phyloP scores from a whole-genome alignment of 2,797 vertebrate species.

The Perodicticus potto region DNA sequence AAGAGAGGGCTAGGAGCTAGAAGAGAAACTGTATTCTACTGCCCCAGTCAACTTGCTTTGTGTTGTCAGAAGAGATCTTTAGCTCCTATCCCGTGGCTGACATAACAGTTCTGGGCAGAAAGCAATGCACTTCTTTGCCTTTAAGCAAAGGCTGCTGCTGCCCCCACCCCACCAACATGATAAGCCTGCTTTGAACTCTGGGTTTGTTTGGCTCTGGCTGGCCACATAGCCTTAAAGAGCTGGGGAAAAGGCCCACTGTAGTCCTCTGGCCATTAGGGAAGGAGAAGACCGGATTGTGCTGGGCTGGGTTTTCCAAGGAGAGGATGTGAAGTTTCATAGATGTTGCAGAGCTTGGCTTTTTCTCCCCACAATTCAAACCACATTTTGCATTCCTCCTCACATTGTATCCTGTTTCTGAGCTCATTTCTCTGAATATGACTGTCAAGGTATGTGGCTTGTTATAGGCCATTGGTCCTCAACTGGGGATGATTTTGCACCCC shows the following conservation, averaged over 20 bases:
- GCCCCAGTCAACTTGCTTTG: neutral
- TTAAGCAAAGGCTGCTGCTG: neutral
- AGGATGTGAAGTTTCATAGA: neutral
- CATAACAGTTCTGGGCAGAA: neutral
- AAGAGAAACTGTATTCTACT: constrained; percentile 17
- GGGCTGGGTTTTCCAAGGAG: neutral
- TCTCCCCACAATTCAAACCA: neutral
- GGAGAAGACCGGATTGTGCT: neutral
- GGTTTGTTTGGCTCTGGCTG: neutral
- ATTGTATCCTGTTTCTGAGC: neutral
- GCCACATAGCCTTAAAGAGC: neutral
- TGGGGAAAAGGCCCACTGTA: neutral
- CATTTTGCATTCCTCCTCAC: neutral
- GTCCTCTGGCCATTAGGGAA: neutral
- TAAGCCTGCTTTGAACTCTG: neutral
- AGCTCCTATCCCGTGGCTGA: neutral
- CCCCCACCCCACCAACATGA: neutral
- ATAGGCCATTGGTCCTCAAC: neutral
- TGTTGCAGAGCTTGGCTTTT: neutral
- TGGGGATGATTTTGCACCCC: neutral
- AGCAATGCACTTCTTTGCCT: neutral
- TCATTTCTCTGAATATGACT: neutral
- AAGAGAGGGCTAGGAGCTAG: constrained; percentile 17
- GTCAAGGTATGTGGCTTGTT: constrained; percentile 16
- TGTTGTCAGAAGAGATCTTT: constrained; percentile 11